Evolutionary conservation across 2,888 invertebrate genomes (phyloP), one percentile per base, ranked within the genome.

Genomic region (Dynastes hyllus): DNA sequence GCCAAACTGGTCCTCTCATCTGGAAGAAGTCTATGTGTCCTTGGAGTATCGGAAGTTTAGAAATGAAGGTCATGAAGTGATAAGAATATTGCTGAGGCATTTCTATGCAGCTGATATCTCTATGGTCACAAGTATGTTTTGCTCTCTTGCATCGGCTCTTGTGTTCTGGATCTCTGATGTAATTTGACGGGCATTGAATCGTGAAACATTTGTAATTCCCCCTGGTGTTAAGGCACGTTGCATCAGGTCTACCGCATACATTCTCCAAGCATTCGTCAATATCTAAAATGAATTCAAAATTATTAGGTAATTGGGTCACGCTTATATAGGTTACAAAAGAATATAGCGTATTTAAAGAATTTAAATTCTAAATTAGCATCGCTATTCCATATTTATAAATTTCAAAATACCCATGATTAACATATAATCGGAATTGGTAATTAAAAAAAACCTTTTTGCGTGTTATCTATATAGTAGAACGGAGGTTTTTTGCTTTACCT

Each of bases 41-140:
- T 45, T 85, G 83, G 6, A 85, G 78, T 55, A 97, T 91, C 75
- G 94, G 93, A 77, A 96, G 90, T 87, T 96, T 95, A 32, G 97
- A 95, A 0, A 96, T 95, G 85, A 99, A 94, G 0, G 97, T 96
- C 84, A 99, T 95, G 89, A 96, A 98, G 89, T 98, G 97, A 90
- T 95, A 97, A 50, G 97, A 97, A 87, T 95, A 95, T 75, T 96
- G 95, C 66, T 96, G 93, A 0, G 98, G 97, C 84, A 93, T 93
- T 66, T 92, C 92, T 76, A 94, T 91, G 85, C 98, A 98, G 37
- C 92, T 91, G 84, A 90, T 88, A 87, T 96, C 95, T n/a, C 93
- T 92, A 32, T 92, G 90, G 55, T 92, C 92, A 86, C 98, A 98
- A 66, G 92, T 91, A 37, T 92, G 92, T 76, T 92, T 92, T 40